Evolutionary conservation across 2,797 vertebrate species (phyloP), one percentile per base, ranked within the genome.

Genomic region (Masticophis lateralis): DNA sequence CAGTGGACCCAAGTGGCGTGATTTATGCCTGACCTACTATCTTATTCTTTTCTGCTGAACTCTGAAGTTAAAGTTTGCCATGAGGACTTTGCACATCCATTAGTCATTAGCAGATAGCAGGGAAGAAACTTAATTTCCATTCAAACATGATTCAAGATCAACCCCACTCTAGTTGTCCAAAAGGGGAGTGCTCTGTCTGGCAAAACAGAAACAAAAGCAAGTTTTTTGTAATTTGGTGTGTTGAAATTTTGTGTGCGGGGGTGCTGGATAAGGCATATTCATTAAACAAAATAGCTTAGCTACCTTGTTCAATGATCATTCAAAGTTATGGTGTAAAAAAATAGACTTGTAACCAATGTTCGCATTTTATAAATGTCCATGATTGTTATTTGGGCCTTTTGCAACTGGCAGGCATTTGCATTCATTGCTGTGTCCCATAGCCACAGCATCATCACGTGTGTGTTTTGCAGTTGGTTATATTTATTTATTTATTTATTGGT

Each of bases 21-120:
- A 92, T 92, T 94, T 87, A 94, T 86, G 88, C 43, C 66, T 94
- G 87, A 92, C 51, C 87, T 74, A 69, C 94, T 93, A 60, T 92
- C 1, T 0, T 91, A 91, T 91, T 91, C 90, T 91, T 79, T 88
- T 91, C 87, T 94, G 56, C 61, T 91, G 43, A 2, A 93, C 60
- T 95, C 69, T 88, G 92, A 89, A 93, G 90, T 89, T 59, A 92
- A 0, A 88, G 43, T 83, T 93, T 94, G 53, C 91, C 90, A 83
- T 22, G 86, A 83, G 83, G 37, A 88, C 69, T 95, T 94, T 57
- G 90, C 93, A 88, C 86, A 86, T 63, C n/a, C 0, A 0, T 66
- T 32, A 0, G 0, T 63, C 91, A 87, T 69, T 92, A 91, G 93
- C 0, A 4, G 92, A 59, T 94, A 51, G 0, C 92, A 92, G 91